A percentile compares a stretch with the other conserved stretches of the same genome.
Evolutionary conservation across 2,888 invertebrate genomes (phyloP).

Genomic region (Chirona hameri): DNA sequence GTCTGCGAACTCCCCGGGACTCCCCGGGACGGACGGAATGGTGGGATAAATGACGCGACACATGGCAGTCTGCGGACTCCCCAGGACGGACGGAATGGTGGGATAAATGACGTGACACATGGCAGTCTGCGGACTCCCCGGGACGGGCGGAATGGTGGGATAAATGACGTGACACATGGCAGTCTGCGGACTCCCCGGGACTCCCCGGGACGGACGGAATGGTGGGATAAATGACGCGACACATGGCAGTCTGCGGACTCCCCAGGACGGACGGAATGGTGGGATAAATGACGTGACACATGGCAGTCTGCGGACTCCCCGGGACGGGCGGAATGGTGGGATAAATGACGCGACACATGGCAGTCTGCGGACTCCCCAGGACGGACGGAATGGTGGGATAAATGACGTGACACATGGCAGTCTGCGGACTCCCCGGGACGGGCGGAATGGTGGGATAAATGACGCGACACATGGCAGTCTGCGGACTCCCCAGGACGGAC

Average conservation of each 20-base stretch:
- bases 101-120: not conserved
- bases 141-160: not conserved
- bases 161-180: not conserved
- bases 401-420: not conserved
- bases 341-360: not conserved
- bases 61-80: not conserved
- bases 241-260: not conserved
- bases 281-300: not conserved
- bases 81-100: not conserved
- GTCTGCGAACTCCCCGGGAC: not conserved
- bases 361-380: not conserved
- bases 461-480: not conserved
- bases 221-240: not conserved
- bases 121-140: not conserved
- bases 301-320: not conserved
- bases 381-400: not conserved
- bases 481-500: not conserved
- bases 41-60: not conserved
- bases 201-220: too few species aligned
- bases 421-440: not conserved
- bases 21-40: not conserved
- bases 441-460: not conserved
- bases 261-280: not conserved
- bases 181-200: not conserved
- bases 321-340: not conserved